Evolutionary conservation across 2,888 invertebrate genomes (phyloP).

Genomic region (Dusona sp.): DNA sequence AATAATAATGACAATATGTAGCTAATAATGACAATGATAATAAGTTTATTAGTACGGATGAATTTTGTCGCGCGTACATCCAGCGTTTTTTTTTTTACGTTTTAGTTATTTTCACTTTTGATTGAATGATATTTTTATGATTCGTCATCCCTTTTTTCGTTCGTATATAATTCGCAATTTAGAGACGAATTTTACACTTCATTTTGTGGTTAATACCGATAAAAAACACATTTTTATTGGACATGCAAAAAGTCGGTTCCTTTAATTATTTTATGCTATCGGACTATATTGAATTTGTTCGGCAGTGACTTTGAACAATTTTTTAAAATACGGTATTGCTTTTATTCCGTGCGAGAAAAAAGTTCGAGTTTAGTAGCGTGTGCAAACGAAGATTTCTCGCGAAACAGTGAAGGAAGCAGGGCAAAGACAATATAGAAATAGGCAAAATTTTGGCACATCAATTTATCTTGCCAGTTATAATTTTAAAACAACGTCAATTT

Average conservation of each 20-base stretch:
- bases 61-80: constrained; percentile 73
- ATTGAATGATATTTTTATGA: constrained; percentile 26
- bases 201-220: not conserved
- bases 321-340: constrained; percentile 37
- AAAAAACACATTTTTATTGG: not conserved
- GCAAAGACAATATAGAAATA: constrained; percentile 52
- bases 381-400: constrained; percentile 8
- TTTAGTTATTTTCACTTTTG: constrained; percentile 56
- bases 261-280: constrained; percentile 27
- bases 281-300: constrained; percentile 14
- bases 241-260: constrained; percentile 26
- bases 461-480: constrained; percentile 39
- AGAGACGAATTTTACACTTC: not conserved
- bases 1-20: constrained; percentile 71
- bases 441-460: constrained; percentile 27
- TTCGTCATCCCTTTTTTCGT: constrained; percentile 22
- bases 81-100: constrained; percentile 69
- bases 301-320: constrained; percentile 38
- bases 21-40: constrained; percentile 71
- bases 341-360: constrained; percentile 48
- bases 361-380: constrained; percentile 7
- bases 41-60: constrained; percentile 70
- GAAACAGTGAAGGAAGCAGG: constrained; percentile 48
- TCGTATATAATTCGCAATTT: constrained; percentile 11
- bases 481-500: constrained; percentile 55